Evolutionary conservation across 1,140 invertebrate species (phyloP), one percentile per base, ranked within the genome.

Genomic region (Cydia amplana): DNA sequence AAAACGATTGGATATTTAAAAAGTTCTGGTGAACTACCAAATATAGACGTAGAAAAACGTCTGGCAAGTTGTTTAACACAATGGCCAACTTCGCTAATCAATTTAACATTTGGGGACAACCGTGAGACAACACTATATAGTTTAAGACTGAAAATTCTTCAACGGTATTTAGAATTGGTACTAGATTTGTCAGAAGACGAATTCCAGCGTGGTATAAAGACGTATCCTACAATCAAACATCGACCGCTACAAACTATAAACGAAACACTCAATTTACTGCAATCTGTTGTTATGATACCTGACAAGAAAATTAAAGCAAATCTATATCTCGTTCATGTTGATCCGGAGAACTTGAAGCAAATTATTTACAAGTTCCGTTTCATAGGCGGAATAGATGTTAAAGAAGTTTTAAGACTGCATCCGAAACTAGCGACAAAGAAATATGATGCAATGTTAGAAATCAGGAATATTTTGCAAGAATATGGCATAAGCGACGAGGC

Each of bases 351-450:
- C 74, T 80, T 94, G 25, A 87, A 90, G 77, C 78, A 87, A 12
- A 89, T 94, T 10, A 78, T 94, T 4, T 85, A 87, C n/a, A 86
- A 93, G 40, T 83, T 94, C 23, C 78, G 87, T 79, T 76, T 82
- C 51, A 81, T 94, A 75, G 89, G 86, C 70, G 90, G 91, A 28
- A 85, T 91, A 64, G 84, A 91, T 80, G 88, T 94, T 1, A 91
- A 83, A 78, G 88, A 93, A 79, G 78, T 93, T 18, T 85, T 94
- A 60, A 86, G 82, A 77, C 79, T 82, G 67, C 85, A 90, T 81
- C 94, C 94, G 28, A 91, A 86, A 77, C 65, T 95, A 75, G 86
- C 94, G 2, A 82, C 83, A 55, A 85, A 88, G 76, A 91, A 92
- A 65, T 85, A 82, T 74, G 65, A 80, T 1, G 91, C 91, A n/a